Base-by-base conservation (phyloP, 2,888 invertebrate genomes). In the Saturnia japonica region DNA sequence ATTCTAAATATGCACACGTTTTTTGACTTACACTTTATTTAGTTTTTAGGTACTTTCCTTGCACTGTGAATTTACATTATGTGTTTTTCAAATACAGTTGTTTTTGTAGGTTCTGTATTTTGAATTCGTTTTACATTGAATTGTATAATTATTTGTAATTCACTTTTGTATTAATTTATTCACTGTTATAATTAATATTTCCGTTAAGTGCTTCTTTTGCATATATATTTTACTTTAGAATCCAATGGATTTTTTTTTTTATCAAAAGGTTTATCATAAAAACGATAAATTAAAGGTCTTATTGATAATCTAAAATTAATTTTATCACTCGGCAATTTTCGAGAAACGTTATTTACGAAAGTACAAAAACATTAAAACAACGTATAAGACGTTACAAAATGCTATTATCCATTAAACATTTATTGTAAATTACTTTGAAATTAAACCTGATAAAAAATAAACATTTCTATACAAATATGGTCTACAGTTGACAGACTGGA, bases 171-270 rank as follows among this genome's bases (percentile, higher is more conserved):
- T n/a, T 54, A 22, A 19, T 54, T 54, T 54, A 54, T 22, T 22
- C 54, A 54, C 22, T 54, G 54, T 54, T 54, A 54, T 54, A 54
- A 54, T 54, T 54, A 54, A 54, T 54, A 54, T 54, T 60, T 60
- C 57, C 57, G 25, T 60, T 28, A 60, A 60, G 28, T 28, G 57
- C 28, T 60, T 60, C 11, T 25, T 28, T 25, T 28, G 4, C 22
- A 28, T 60, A 28, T 60, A 60, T 28, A 60, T 60, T 25, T 60
- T 60, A 60, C 25, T 60, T 28, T 60, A 60, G 25, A 60, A 28
- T 60, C 57, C 25, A 25, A 2, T 28, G 12, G 14, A 2, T 60
- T 28, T 60, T 28, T 14, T 60, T 28, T 60, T 60, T 60, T 22
- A 54, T 11, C 22, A 3, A 54, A 54, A 54, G 0, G n/a, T 0